Evolutionary conservation across 2,888 invertebrate species (phyloP).

Genomic region (Ypsolopha scabrella): DNA sequence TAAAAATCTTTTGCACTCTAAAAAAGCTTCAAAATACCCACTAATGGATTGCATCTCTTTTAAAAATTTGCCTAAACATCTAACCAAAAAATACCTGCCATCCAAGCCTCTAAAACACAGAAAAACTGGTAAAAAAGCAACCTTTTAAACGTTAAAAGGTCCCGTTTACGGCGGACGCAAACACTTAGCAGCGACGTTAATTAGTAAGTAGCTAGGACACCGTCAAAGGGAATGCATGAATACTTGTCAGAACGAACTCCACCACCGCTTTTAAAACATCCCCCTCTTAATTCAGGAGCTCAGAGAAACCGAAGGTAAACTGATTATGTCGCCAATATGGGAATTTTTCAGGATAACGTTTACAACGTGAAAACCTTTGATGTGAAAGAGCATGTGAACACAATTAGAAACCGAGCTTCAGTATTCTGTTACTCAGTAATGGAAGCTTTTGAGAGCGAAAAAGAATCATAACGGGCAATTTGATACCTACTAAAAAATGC

Average conservation of each 20-base stretch:
- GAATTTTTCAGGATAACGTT: conserved; percentile 42
- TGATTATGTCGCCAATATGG: conserved; percentile 59
- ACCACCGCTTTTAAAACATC: conserved; percentile 57
- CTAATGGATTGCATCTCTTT: conserved; percentile 36
- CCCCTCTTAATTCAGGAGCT: conserved; percentile 53
- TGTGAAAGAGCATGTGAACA: background rate
- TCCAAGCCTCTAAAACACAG: conserved; percentile 47
- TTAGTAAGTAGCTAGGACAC: conserved; percentile 65
- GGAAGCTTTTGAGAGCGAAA: background rate
- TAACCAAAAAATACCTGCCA: conserved; percentile 48
- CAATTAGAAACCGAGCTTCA: background rate
- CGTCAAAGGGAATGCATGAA: conserved; percentile 71
- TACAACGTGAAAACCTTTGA: conserved; percentile 2
- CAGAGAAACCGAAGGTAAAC: conserved; percentile 63
- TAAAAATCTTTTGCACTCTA: background rate
- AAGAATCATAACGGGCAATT: background rate
- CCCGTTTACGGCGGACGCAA: conserved; percentile 68
- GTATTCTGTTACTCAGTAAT: background rate
- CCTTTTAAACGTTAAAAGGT: conserved; percentile 67
- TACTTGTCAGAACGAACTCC: conserved; percentile 58
- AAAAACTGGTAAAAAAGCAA: conserved; percentile 14
- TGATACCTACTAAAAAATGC: background rate
- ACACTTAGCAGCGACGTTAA: conserved; percentile 67
- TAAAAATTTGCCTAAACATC: conserved; percentile 51
- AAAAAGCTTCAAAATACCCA: conserved; percentile 15